Evolutionary conservation across 2,888 invertebrate species (phyloP).

Genomic region (Autographa gamma): DNA sequence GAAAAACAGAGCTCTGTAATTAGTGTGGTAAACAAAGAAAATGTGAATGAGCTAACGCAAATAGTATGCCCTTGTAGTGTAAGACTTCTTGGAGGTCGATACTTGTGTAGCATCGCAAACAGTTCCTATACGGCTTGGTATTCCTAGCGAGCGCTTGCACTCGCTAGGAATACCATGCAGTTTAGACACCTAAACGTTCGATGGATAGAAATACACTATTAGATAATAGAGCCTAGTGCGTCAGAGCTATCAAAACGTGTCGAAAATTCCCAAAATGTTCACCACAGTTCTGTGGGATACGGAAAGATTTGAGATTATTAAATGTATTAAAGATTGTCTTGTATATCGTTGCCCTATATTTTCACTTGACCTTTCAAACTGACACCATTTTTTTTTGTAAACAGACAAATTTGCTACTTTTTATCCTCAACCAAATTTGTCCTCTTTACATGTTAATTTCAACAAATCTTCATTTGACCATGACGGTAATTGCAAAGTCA

Average conservation of each 20-base stretch:
- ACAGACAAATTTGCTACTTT: constrained; percentile 3
- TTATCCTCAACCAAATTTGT: constrained; percentile 17
- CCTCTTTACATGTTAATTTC: constrained; percentile 10
- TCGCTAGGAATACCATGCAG: constrained; percentile 46
- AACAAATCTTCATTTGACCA: constrained; percentile 32
- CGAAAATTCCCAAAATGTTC: background rate
- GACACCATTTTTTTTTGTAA: background rate
- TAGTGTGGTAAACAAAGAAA: constrained; percentile 26
- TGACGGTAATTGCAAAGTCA: constrained; percentile 36
- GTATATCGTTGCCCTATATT: background rate
- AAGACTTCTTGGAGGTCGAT: constrained; percentile 54
- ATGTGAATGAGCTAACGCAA: constrained; percentile 37
- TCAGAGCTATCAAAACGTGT: background rate
- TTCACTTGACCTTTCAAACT: background rate
- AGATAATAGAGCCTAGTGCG: background rate
- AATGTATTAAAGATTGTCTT: background rate
- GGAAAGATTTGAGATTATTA: too few species aligned
- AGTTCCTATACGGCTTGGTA: constrained; percentile 42
- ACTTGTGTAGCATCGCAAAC: constrained; percentile 51
- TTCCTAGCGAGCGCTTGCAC: constrained; percentile 34
- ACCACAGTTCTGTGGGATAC: background rate
- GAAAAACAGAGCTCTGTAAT: background rate
- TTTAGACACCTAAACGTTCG: constrained; percentile 15
- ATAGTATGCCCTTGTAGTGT: constrained; percentile 51
- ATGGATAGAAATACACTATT: background rate